A percentile compares a stretch with the other conserved stretches of the same genome.
Conservation (phyloP, 1,140 invertebrate species). For the Rhynchophorus ferrugineus region DNA sequence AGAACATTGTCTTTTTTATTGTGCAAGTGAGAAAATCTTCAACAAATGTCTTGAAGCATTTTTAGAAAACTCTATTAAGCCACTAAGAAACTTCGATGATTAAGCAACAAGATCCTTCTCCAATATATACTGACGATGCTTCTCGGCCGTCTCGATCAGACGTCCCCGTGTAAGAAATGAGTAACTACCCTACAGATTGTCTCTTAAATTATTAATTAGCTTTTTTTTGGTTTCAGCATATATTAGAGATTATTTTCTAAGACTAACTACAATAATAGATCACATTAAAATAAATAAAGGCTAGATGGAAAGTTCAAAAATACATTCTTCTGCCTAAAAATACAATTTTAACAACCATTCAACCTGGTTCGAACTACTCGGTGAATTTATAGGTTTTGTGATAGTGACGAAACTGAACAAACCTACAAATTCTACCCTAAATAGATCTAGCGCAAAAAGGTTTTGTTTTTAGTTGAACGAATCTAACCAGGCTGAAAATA, state of each 20-base stretch:
- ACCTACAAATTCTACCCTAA: background rate
- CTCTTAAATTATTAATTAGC: background rate
- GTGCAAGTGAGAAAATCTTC: slow-evolving; percentile 7
- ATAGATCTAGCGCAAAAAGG: background rate
- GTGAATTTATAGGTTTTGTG: too few relatives aligned
- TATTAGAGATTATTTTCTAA: background rate
- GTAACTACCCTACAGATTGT: background rate
- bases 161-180: background rate
- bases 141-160: background rate
- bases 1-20: slow-evolving; percentile 11
- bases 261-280: too few relatives aligned
- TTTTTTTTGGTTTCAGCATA: background rate
- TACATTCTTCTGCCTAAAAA: too few relatives aligned
- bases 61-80: slow-evolving; percentile 7
- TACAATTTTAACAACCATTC: too few relatives aligned
- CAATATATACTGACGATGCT: too few relatives aligned
- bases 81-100: slow-evolving; percentile 10
- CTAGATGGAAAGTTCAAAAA: too few relatives aligned
- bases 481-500: background rate
- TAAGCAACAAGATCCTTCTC: background rate
- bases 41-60: slow-evolving; percentile 8
- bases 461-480: background rate
- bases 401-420: too few relatives aligned
- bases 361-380: too few relatives aligned
- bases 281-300: too few relatives aligned